These are phyloP conservation scores for Lasioglossum vierecki DNA, from an alignment of 2,888 invertebrate genomes.

Conservation along the genomic window DNA sequence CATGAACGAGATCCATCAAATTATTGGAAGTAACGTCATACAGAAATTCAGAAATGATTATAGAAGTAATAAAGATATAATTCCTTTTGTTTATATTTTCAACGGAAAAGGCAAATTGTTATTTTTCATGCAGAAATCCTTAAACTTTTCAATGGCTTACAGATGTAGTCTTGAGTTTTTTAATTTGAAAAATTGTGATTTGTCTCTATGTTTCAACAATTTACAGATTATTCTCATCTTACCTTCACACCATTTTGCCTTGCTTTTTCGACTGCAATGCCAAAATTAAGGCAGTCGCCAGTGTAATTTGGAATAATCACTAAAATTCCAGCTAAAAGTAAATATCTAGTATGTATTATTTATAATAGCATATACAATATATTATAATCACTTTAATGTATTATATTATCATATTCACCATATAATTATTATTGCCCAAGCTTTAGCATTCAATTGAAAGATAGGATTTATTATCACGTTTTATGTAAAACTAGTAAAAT, in stretches of 20 bases:
- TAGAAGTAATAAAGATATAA: neutral
- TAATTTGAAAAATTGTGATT: neutral
- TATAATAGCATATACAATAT: neutral
- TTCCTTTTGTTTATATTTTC: neutral
- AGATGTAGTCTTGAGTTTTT: neutral
- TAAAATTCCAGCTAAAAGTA: conserved; percentile 87
- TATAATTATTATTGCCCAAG: too few species aligned
- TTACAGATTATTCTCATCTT: neutral
- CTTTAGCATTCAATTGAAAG: too few species aligned
- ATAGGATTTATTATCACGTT: too few species aligned
- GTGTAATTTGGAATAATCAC: conserved; percentile 91
- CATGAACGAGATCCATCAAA: neutral
- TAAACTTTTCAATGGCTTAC: neutral
- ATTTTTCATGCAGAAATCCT: neutral
- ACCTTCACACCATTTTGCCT: conserved; percentile 49
- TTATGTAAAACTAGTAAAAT: too few species aligned
- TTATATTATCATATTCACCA: too few species aligned
- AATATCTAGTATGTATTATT: neutral
- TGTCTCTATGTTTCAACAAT: neutral
- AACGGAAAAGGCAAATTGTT: neutral
- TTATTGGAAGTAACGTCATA: neutral
- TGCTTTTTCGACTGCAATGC: conserved; percentile 91
- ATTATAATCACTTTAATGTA: too few species aligned
- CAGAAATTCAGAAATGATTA: neutral
- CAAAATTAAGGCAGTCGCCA: conserved; percentile 92